Evolutionary conservation across 2,797 vertebrate genomes (phyloP), one percentile per base, ranked within the genome.

Genomic region (Acrocephalus scirpaceus): DNA sequence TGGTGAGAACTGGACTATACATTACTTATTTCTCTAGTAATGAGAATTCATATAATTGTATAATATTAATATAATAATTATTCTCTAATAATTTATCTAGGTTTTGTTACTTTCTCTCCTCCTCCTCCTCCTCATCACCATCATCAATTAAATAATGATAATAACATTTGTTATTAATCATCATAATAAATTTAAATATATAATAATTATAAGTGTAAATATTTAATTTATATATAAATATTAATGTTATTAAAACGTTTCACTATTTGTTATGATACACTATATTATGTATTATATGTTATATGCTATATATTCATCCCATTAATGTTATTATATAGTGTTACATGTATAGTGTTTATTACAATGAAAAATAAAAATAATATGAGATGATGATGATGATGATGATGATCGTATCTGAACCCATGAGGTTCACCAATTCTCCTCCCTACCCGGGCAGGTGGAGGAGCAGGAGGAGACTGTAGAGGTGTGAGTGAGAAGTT

Each of bases 361-460:
- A 26, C n/a, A 26, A 32, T 13, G 5, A 20, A 38, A 32, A 66
- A 56, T 38, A 47, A 38, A 38, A 66, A 48, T 1, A 47, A 32
- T 66, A 38, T 38, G 51, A 47, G n/a, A 57, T 56, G 21, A 30
- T 30, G 51, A 21, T 60, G 27, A 16, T 19, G 27, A 61, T 11
- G 10, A 54, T 16, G 11, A 65, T n/a, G n/a, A 18, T 54, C 16
- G 62, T 69, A n/a, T 23, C 27, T 50, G 36, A 70, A 57, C 19
- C 27, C 23, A 29, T 23, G 50, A 44, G 9, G 20, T 82, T 70
- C n/a, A 50, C 11, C 50, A 76, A 21, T 50, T 56, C 32, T 56
- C 22, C 34, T 54, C 22, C 17, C 11, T 61, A 13, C 11, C 13
- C 0, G 0, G 13, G 32, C 10, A 62, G 26, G 26, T 42, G 13